A percentile compares a stretch with the other conserved stretches of the same genome.
phyloP scores from a whole-genome alignment of 2,888 invertebrate genomes.

The Ectemnius continuus region DNA sequence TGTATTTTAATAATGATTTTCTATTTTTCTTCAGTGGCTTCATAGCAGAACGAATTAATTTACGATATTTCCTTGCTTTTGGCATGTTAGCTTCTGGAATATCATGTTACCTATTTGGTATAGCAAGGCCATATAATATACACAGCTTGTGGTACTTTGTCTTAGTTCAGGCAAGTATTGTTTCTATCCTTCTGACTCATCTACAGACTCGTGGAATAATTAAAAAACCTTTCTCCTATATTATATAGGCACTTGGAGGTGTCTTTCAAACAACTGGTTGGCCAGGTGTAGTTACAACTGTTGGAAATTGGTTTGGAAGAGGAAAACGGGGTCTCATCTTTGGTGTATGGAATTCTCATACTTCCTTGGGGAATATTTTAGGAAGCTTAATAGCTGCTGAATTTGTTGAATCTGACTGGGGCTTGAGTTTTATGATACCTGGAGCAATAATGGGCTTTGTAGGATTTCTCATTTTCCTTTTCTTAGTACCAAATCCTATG shows the following conservation, averaged over 20 bases:
- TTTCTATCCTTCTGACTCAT: no score
- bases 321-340: slow-evolving; percentile 94
- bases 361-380: slow-evolving; percentile 96
- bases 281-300: slow-evolving; percentile 95
- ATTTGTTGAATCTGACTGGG: slow-evolving; percentile 93
- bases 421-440: slow-evolving; percentile 94
- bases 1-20: slow-evolving; percentile 41
- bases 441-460: slow-evolving; percentile 87
- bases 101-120: slow-evolving; percentile 91
- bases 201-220: no score
- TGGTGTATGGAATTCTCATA: slow-evolving; percentile 98
- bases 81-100: slow-evolving; percentile 95
- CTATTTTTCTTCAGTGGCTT: slow-evolving; percentile 83
- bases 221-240: neutral
- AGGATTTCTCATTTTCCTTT: slow-evolving; percentile 88
- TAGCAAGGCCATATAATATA: slow-evolving; percentile 89
- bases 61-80: slow-evolving; percentile 92
- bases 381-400: slow-evolving; percentile 93
- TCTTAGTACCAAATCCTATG: slow-evolving; percentile 90
- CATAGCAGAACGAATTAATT: slow-evolving; percentile 93
- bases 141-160: slow-evolving; percentile 91
- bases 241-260: slow-evolving; percentile 86
- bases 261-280: slow-evolving; percentile 96
- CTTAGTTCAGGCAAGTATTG: slow-evolving; percentile 85
- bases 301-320: slow-evolving; percentile 98